Evolutionary conservation across 2,888 invertebrate genomes (phyloP), one percentile per base, ranked within the genome.

Genomic region (Hipparchia semele): DNA sequence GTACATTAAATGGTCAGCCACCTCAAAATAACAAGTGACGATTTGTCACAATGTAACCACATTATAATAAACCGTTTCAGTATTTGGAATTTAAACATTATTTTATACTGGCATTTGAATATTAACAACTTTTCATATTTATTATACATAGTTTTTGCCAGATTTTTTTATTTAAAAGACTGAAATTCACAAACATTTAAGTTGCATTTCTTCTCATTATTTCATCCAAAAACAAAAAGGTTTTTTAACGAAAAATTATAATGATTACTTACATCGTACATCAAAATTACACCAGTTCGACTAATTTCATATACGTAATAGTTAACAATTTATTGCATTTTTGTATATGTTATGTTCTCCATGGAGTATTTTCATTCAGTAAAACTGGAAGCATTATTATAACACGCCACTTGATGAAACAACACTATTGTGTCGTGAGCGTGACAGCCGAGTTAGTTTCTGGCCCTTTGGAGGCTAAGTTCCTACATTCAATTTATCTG

Each of bases 21-120:
- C 12, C 53, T 53, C 7, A 49, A 49, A 49, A 49, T 49, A 7
- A 49, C 6, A n/a, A n/a, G 54, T 54, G n/a, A 54, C 5, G 5
- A 6, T 54, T 6, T n/a, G 0, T 53, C 12, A 3, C 53, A 53
- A 53, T 39, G 39, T 4, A 39, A 5, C 39, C 39, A 39, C 6
- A 7, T 49, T 49, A 49, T 7, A 49, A 7, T 49, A 49, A 51
- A 33, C 33, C 33, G 65, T 65, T 65, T 65, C 51, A 53, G 23
- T 65, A 65, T 53, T 65, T 12, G 33, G 65, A 10, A 39, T 39
- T 53, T 68, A 59, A 60, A 12, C 10, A 71, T 74, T 76, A 71
- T 72, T 74, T 71, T 73, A 76, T 75, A 77, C 77, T 77, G 77
- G 77, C 77, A 76, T 76, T 71, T 64, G 8, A 72, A 66, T 62